Conservation (phyloP, 2,113 vertebrate species). For the Rattus norvegicus region DNA sequence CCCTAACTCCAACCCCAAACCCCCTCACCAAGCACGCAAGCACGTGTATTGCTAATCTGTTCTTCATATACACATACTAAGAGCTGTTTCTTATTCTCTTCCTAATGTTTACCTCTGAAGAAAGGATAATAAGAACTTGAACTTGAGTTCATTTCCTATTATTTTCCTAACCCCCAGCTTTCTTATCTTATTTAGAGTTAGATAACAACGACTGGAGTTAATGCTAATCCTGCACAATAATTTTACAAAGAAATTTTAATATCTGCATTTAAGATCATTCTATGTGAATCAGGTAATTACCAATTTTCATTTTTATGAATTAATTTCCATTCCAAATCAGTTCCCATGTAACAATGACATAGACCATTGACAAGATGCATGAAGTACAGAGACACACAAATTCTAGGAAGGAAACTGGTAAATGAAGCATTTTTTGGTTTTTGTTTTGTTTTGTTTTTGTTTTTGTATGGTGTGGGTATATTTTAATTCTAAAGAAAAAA, state of each 20-base stretch:
- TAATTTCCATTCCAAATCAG: neutral
- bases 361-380: no score
- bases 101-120: neutral
- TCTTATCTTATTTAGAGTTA: neutral
- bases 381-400: accelerated
- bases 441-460: no score
- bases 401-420: neutral
- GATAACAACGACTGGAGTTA: neutral
- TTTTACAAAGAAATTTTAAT: neutral
- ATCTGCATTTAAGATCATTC: neutral
- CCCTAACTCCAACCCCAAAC: neutral
- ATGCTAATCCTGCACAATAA: neutral
- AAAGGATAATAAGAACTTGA: neutral
- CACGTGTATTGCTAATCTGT: neutral
- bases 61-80: neutral
- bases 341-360: neutral
- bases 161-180: neutral
- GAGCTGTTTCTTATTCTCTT: neutral
- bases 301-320: neutral
- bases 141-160: neutral
- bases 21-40: no score
- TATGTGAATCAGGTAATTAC: neutral
- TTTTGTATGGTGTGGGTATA: no score
- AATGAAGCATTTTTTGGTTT: neutral
- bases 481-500: neutral